Base-by-base conservation (phyloP, 2,888 invertebrate genomes). In the Tinea pellionella region DNA sequence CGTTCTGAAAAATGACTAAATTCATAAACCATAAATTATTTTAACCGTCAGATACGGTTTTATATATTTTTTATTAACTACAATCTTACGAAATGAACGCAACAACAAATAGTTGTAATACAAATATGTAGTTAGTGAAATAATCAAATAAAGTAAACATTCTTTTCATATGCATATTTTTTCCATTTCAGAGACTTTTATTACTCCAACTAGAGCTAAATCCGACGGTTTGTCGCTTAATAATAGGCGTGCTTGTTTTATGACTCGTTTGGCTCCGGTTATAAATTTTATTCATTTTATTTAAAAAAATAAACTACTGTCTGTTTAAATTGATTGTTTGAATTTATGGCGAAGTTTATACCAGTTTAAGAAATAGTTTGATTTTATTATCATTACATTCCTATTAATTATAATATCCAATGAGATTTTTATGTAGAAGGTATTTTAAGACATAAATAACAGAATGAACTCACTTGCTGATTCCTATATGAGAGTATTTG, bases 151-250 rank as follows among this genome's bases (percentile, higher is more conserved):
- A 69, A 70, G 65, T 69, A 70, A 71, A 73, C 69, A 70, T 67
- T 72, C 68, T 71, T 75, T 72, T 68, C 66, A 70, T 57, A 69
- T 72, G 75, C 75, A 80, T 81, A 79, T 78, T 78, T 74, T 67
- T 68, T 70, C 72, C 73, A 77, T 80, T 76, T 77, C 69, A 70
- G 66, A 68, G 66, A 73, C 70, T 76, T 57, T 80, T 79, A 80
- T 74, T 76, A 75, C 72, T 73, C 68, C 69, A 70, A 70, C 69
- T 68, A 71, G 69, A 71, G 68, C 73, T 70, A 74, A 75, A 76
- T 71, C 72, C 73, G 65, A 72, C 75, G 68, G 78, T 78, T 80
- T 80, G 77, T 80, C 79, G 81, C 77, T 75, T 75, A 77, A 78
- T 79, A 77, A 80, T 75, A 72, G 69, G 69, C 70, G 72, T 57